Evolutionary conservation across 2,113 vertebrate genomes (phyloP).

Genomic region (Apus apus): DNA sequence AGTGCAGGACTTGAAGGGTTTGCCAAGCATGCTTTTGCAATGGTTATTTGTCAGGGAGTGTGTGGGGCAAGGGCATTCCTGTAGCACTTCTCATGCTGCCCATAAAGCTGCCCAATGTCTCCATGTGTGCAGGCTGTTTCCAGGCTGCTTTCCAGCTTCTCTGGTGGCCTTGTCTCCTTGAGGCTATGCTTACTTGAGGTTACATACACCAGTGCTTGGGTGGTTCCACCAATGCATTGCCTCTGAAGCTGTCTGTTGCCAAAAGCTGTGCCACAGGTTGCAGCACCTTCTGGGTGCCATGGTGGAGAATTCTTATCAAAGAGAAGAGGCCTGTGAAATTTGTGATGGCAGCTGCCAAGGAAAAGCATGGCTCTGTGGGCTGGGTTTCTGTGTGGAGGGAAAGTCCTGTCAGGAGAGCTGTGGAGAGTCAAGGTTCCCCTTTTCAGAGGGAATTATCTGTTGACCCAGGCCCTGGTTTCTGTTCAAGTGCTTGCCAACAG

Average conservation of each 20-base stretch:
- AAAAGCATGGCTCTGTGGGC: rapidly evolving
- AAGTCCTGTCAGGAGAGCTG: not conserved
- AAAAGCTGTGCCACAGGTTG: not conserved
- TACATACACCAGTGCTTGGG: not conserved
- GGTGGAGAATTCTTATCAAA: not conserved
- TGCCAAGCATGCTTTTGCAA: not conserved
- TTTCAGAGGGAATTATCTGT: not conserved
- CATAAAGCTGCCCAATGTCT: not conserved
- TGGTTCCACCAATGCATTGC: not conserved
- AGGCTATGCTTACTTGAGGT: not conserved
- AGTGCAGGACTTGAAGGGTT: not conserved
- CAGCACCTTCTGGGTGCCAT: not conserved
- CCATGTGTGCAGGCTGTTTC: not conserved
- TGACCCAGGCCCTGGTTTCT: not conserved
- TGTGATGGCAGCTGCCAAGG: not conserved
- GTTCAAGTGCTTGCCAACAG: not conserved
- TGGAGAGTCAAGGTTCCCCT: not conserved
- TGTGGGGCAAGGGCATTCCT: not conserved
- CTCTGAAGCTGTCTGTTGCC: not conserved
- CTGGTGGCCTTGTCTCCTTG: not conserved
- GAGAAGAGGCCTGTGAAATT: not conserved
- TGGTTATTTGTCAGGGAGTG: rapidly evolving
- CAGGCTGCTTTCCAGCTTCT: not conserved
- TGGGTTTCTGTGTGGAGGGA: not conserved
- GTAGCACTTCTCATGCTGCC: not conserved